phyloP scores from a whole-genome alignment of 2,113 vertebrate species.

The Tichodroma muraria region DNA sequence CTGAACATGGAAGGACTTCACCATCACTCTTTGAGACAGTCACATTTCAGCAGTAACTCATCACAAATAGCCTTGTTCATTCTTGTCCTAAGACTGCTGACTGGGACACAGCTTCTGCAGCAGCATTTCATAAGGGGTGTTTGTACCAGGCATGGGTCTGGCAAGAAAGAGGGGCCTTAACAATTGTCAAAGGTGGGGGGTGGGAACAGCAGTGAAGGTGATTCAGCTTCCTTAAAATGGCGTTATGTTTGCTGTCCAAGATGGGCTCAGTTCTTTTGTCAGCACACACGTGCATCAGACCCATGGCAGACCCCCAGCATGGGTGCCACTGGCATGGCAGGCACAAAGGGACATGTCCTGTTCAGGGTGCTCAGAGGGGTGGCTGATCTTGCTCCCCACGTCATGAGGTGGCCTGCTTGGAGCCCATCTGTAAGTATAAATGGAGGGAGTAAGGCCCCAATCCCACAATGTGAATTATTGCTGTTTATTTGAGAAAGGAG shows the following conservation, averaged over 20 bases:
- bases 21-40: neutral
- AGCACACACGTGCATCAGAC: neutral
- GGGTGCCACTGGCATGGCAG: neutral
- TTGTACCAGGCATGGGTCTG: neutral
- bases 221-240: neutral
- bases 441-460: neutral
- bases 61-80: fast-evolving
- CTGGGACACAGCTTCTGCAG: neutral
- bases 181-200: neutral
- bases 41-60: fast-evolving
- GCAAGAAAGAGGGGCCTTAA: neutral
- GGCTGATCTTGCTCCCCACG: neutral
- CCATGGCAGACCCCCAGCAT: neutral
- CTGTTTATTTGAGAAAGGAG: neutral
- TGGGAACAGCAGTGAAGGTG: neutral
- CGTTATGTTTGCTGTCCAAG: neutral
- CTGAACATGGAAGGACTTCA: neutral
- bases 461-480: neutral
- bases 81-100: neutral
- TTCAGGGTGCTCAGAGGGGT: neutral
- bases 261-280: neutral
- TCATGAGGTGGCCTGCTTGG: neutral
- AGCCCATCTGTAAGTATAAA: neutral
- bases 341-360: neutral
- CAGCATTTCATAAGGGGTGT: neutral